Evolutionary conservation across 2,888 invertebrate species (phyloP).

Genomic region (Eupithecia subfuscata): DNA sequence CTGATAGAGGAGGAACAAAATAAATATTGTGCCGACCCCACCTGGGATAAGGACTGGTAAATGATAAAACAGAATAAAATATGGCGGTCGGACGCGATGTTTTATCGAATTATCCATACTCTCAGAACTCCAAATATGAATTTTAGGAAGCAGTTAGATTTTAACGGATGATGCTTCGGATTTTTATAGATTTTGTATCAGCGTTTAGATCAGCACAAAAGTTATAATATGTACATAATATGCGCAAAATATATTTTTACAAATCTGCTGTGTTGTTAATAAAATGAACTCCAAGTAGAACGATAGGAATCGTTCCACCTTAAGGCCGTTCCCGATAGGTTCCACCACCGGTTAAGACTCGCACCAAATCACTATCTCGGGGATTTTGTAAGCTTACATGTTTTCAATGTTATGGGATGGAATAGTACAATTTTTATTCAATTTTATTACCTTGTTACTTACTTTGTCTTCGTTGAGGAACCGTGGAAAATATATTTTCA

Average conservation of each 20-base stretch:
- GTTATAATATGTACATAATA: too few species aligned
- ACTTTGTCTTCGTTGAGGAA: background rate
- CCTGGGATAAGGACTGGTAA: too few species aligned
- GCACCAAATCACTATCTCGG: constrained; percentile 20
- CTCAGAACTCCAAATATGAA: background rate
- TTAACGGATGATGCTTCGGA: background rate
- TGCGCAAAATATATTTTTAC: background rate
- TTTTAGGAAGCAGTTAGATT: background rate
- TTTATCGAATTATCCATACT: background rate
- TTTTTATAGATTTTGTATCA: background rate
- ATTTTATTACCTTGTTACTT: constrained; percentile 1
- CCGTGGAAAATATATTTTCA: background rate
- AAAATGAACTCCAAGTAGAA: background rate
- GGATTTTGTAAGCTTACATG: constrained; percentile 24
- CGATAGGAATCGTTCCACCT: constrained; percentile 10
- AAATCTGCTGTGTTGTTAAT: background rate
- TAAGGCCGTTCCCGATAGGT: constrained; percentile 43
- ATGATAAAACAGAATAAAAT: background rate
- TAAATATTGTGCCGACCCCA: too few species aligned
- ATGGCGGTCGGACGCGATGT: background rate
- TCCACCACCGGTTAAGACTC: constrained; percentile 8
- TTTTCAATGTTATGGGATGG: constrained; percentile 15
- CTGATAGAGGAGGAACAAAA: too few species aligned
- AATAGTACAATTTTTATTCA: background rate
- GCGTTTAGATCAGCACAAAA: background rate